Conservation (phyloP, 2,113 vertebrate genomes). For the Oryzias melastigma region DNA sequence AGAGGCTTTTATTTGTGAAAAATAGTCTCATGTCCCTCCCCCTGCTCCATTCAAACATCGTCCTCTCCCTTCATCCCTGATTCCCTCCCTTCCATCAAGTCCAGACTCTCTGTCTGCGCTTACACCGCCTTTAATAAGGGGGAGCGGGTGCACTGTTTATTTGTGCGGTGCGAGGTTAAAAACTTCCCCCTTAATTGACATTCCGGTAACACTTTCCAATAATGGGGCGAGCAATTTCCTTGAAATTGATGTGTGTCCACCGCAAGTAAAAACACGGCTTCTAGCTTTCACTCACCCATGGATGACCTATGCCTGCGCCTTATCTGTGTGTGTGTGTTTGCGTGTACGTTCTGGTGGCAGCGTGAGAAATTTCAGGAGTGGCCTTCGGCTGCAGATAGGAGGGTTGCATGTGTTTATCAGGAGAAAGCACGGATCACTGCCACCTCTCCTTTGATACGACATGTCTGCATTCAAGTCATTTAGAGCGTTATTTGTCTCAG, state of each 20-base stretch:
- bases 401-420: conserved; percentile 4
- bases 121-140: conserved; percentile 74
- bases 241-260: conserved; percentile 74
- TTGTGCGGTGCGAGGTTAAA: conserved; percentile 76
- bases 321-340: conserved; percentile 39
- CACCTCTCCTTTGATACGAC: background rate
- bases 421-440: conserved; percentile 12
- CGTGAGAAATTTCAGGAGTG: conserved; percentile 62
- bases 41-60: conserved; percentile 52
- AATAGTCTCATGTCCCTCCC: conserved; percentile 53
- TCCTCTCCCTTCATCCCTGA: conserved; percentile 42
- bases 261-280: conserved; percentile 68
- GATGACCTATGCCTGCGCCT: conserved; percentile 59
- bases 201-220: conserved; percentile 80
- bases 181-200: conserved; percentile 79
- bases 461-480: conserved; percentile 6
- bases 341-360: conserved; percentile 36
- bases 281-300: conserved; percentile 69
- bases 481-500: background rate
- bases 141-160: conserved; percentile 69
- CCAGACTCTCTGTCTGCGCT: conserved; percentile 76
- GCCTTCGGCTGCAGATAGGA: conserved; percentile 20
- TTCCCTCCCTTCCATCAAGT: conserved; percentile 44
- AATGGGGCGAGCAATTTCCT: conserved; percentile 77
- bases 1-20: conserved; percentile 63